Evolutionary conservation across 1,140 invertebrate genomes (phyloP).

Genomic region (Scaptomyza graminum): DNA sequence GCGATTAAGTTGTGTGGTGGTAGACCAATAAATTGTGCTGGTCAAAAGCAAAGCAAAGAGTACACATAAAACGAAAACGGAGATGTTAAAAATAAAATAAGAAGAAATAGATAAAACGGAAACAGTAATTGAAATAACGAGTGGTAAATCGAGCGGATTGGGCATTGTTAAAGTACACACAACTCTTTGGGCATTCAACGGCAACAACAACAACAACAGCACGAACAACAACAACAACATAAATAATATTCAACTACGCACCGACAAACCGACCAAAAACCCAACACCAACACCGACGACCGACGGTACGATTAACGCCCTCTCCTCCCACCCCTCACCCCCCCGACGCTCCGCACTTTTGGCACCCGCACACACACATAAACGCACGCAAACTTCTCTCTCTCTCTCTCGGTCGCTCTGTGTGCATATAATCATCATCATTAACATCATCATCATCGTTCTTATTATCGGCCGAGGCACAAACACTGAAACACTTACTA

Average conservation of each 20-base stretch:
- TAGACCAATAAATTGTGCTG: conserved; percentile 48
- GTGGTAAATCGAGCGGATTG: conserved; percentile 67
- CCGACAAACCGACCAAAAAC: conserved; percentile 38
- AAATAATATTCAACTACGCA: conserved; percentile 65
- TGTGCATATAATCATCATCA: conserved; percentile 51
- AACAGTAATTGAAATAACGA: conserved; percentile 66
- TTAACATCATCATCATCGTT: conserved; percentile 39
- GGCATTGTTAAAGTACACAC: conserved; percentile 43
- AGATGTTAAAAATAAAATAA: conserved; percentile 61
- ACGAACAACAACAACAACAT: too few relatives aligned
- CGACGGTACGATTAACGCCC: conserved; percentile 56
- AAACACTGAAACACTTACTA: conserved; percentile 45
- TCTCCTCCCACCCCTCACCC: conserved; percentile 28
- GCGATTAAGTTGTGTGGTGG: conserved; percentile 44
- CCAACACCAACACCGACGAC: conserved; percentile 47
- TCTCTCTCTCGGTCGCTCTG: conserved; percentile 1
- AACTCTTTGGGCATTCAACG: conserved; percentile 45
- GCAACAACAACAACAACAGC: not conserved
- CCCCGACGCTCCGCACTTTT: conserved; percentile 46
- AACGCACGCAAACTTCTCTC: conserved; percentile 7
- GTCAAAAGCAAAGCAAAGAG: conserved; percentile 59
- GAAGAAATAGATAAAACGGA: conserved; percentile 52
- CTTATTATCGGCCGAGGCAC: conserved; percentile 11
- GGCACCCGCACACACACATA: conserved; percentile 42
- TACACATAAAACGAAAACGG: conserved; percentile 63